These are phyloP conservation scores for Pherbina coryleti DNA, from an alignment of 2,888 invertebrate species.

Conservation along the genomic window DNA sequence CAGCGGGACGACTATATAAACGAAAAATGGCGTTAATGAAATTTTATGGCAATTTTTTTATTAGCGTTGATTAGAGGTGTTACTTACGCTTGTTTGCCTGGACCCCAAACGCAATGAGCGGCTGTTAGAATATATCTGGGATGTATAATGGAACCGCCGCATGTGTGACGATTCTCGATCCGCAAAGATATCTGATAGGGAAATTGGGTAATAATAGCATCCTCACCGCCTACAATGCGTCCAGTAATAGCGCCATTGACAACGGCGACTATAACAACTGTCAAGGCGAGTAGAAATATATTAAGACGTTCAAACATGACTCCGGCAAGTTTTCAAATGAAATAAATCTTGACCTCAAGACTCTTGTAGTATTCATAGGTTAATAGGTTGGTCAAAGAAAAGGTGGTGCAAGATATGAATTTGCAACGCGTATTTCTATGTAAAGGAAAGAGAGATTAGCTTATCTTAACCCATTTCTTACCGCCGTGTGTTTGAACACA, in stretches of 20 bases:
- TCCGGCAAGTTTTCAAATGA: background rate
- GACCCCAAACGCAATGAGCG: constrained; percentile 54
- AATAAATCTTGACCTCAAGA: background rate
- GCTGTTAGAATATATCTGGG: constrained; percentile 53
- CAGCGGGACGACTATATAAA: constrained; percentile 46
- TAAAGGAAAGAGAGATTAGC: no score
- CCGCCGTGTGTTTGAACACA: no score
- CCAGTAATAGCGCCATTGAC: constrained; percentile 32
- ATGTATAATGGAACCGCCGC: constrained; percentile 56
- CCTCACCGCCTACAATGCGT: constrained; percentile 55
- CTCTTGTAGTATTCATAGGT: background rate
- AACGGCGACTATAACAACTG: background rate
- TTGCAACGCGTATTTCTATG: no score
- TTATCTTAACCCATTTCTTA: no score
- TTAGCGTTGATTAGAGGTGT: background rate
- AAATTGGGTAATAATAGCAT: constrained; percentile 58
- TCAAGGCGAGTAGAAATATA: background rate
- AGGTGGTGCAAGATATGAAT: no score
- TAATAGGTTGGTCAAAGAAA: no score
- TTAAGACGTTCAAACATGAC: background rate
- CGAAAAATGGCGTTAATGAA: background rate
- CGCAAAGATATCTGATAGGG: constrained; percentile 63
- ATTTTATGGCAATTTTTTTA: background rate
- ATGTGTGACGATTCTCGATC: constrained; percentile 46
- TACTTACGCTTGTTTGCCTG: constrained; percentile 37